A percentile compares a stretch with the other conserved stretches of the same genome.
Conservation (phyloP, 2,888 invertebrate genomes). For the Lithophane leautieri region DNA sequence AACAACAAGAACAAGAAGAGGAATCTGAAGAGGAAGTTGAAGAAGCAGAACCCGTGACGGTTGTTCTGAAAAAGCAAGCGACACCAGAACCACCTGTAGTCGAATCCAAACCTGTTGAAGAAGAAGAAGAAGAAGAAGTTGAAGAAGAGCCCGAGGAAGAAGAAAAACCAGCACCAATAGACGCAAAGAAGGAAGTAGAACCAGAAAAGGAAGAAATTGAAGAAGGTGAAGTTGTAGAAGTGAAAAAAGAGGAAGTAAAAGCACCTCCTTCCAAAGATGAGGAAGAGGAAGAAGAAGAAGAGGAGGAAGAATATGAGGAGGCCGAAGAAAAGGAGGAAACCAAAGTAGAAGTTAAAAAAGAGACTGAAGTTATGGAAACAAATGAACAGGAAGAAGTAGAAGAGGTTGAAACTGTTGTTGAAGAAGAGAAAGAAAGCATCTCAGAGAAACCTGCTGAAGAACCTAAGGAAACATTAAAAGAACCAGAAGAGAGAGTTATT, state of each 20-base stretch:
- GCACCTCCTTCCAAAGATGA: slow-evolving; percentile 26
- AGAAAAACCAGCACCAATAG: slow-evolving; percentile 26
- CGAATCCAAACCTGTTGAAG: slow-evolving; percentile 46
- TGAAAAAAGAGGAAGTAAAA: slow-evolving; percentile 40
- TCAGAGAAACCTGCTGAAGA: slow-evolving; percentile 54
- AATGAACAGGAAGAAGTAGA: slow-evolving; percentile 36
- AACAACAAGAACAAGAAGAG: slow-evolving; percentile 72
- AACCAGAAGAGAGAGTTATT: slow-evolving; percentile 55
- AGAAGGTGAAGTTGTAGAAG: slow-evolving; percentile 44
- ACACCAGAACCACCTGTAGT: slow-evolving; percentile 51
- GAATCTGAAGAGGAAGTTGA: slow-evolving; percentile 61
- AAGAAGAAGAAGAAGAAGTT: slow-evolving; percentile 37
- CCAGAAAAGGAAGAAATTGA: slow-evolving; percentile 37
- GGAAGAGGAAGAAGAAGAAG: slow-evolving; percentile 58
- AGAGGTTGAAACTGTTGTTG: slow-evolving; percentile 48
- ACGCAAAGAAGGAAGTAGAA: slow-evolving; percentile 35
- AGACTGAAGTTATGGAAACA: slow-evolving; percentile 36
- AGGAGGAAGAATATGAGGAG: slow-evolving; percentile 64
- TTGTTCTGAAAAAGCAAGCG: slow-evolving; percentile 67
- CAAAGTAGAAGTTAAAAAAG: slow-evolving; percentile 33
- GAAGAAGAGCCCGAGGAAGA: slow-evolving; percentile 44
- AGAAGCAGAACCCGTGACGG: slow-evolving; percentile 69
- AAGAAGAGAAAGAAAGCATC: slow-evolving; percentile 49
- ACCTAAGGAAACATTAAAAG: slow-evolving; percentile 53
- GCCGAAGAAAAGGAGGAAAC: slow-evolving; percentile 45